Evolutionary conservation across 1,140 invertebrate species (phyloP), one percentile per base, ranked within the genome.

Genomic region (Tigriopus japonicus): DNA sequence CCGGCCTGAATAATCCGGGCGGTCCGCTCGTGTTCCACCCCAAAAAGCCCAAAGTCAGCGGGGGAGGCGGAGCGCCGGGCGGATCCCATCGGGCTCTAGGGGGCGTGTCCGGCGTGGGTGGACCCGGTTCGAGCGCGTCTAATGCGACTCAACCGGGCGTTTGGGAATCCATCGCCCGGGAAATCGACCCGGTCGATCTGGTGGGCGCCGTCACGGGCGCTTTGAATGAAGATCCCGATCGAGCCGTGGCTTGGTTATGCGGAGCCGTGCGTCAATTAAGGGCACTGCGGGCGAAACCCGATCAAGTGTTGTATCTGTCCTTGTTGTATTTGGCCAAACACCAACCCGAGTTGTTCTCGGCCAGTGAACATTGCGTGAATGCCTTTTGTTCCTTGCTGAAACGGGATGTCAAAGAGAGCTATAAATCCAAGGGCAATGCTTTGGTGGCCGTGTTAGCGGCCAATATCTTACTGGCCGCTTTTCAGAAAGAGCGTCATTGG

Each of bases 251-350:
- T 12, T 65, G 76, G 17, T 56, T 78, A 7, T 77, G 75, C 70
- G 77, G 77, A 21, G 71, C 75, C 45, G 74, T 77, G 0, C 76
- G 76, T 64, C 67, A 70, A 62, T 67, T 78, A n/a, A 69, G 71
- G 54, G 55, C 45, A 21, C 70, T 70, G 56, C 66, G 75, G 51
- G 68, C 79, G 49, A 94, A 94, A 70, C 83, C 85, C 28, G 90
- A 94, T 65, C 78, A 78, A 35, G 73, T 86, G 12, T 72, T 87
- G 0, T 86, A 81, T 65, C 77, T 87, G 65, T 80, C 81, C 55
- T 71, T 95, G 43, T 76, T 89, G 28, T 87, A 88, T 70, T 68
- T 92, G n/a, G 84, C 83, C 0, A 90, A 91, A 73, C 78, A 83
- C 42, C 77, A 82, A 63, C 81, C 88, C 1, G 77, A 78, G 35